phyloP scores from a whole-genome alignment of 2,113 vertebrate species.

The Cyprinodon brontotheroides region DNA sequence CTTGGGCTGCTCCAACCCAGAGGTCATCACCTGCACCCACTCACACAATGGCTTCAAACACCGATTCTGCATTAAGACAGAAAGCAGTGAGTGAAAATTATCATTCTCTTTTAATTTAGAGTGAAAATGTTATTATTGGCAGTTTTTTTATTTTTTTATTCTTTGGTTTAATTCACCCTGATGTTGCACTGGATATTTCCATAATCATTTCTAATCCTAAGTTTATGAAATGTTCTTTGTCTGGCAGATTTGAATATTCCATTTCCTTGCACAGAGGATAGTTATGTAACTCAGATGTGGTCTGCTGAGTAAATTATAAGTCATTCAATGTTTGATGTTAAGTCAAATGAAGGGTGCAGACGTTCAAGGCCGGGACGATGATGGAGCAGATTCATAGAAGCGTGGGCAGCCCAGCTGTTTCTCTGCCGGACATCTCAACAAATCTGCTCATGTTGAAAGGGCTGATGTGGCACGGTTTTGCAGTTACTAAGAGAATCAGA shows the following conservation, averaged over 20 bases:
- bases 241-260: constrained; percentile 54
- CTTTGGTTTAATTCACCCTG: constrained; percentile 31
- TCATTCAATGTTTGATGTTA: constrained; percentile 55
- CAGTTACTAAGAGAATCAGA: constrained; percentile 51
- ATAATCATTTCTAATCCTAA: constrained; percentile 62
- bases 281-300: constrained; percentile 58
- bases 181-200: constrained; percentile 34
- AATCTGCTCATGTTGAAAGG: constrained; percentile 35
- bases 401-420: constrained; percentile 62
- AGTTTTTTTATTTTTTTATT: constrained; percentile 30
- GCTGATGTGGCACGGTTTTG: constrained; percentile 68
- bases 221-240: constrained; percentile 52
- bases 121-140: constrained; percentile 41
- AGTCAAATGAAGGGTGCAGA: constrained; percentile 50
- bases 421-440: constrained; percentile 48
- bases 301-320: constrained; percentile 58
- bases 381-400: constrained; percentile 52
- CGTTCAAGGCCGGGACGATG: constrained; percentile 45
- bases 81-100: constrained; percentile 85
- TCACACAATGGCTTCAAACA: constrained; percentile 93
- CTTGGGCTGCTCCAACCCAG: constrained; percentile 87
- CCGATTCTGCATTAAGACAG: constrained; percentile 91
- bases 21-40: constrained; percentile 89
- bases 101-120: neutral
- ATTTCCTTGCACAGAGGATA: constrained; percentile 25